phyloP scores from a whole-genome alignment of 2,888 invertebrate genomes.

The Apodemia mormo region DNA sequence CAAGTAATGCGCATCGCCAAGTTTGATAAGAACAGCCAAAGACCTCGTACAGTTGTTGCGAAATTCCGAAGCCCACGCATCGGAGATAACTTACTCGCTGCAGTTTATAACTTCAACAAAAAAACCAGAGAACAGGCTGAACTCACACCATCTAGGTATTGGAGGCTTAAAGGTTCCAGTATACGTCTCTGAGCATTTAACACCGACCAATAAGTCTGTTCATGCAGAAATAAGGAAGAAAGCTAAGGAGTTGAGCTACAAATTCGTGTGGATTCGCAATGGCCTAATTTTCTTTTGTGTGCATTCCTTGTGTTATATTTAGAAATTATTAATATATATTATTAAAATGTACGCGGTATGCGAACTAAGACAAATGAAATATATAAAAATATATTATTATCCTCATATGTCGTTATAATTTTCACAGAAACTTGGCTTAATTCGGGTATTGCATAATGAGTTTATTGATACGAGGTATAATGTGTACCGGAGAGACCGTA shows the following conservation, averaged over 20 bases:
- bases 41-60: background rate
- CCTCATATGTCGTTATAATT: conserved; percentile 19
- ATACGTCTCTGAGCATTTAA: background rate
- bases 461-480: conserved; percentile 23
- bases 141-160: background rate
- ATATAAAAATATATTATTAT: conserved; percentile 12
- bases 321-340: conserved; percentile 21
- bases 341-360: conserved; percentile 29
- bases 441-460: conserved; percentile 10
- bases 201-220: background rate
- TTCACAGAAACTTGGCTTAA: conserved; percentile 29
- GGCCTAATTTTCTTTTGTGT: background rate
- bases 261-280: background rate
- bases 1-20: background rate
- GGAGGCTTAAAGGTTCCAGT: background rate
- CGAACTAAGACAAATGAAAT: conserved; percentile 26
- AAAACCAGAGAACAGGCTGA: background rate
- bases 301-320: background rate
- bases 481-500: conserved; percentile 20
- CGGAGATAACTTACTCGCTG: background rate
- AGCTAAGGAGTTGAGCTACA: background rate
- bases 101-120: background rate
- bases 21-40: background rate
- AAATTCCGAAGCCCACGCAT: background rate
- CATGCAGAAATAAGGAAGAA: background rate